Conservation (phyloP, 2,797 vertebrate genomes). For the Chiroxiphia lanceolata region DNA sequence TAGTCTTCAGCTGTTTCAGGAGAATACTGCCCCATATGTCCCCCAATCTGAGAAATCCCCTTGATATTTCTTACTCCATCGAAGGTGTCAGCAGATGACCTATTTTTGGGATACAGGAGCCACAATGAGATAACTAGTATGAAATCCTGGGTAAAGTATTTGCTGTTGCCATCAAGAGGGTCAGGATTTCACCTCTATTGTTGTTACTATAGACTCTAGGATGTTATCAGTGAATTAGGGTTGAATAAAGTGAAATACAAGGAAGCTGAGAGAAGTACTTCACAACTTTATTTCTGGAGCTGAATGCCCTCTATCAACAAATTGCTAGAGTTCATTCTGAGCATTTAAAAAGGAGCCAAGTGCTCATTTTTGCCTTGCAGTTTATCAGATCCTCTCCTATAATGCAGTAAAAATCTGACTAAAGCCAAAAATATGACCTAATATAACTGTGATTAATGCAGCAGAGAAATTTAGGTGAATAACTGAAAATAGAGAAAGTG, state of each 20-base stretch:
- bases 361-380: neutral
- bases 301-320: neutral
- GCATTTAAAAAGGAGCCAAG: neutral
- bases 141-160: neutral
- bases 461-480: neutral
- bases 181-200: neutral
- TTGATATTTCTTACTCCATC: neutral
- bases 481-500: neutral
- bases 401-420: neutral
- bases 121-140: neutral
- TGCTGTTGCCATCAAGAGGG: neutral
- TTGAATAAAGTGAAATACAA: neutral
- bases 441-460: neutral
- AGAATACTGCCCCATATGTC: neutral
- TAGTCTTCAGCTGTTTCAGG: neutral
- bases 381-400: neutral
- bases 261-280: neutral
- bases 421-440: neutral
- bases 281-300: neutral
- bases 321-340: neutral
- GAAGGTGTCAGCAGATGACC: neutral
- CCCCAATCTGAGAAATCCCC: neutral
- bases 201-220: neutral
- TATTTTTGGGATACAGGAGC: neutral
- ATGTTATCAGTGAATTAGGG: neutral